Evolutionary conservation across 1,140 invertebrate species (phyloP), one percentile per base, ranked within the genome.

Genomic region (Archegozetes longisetosus): DNA sequence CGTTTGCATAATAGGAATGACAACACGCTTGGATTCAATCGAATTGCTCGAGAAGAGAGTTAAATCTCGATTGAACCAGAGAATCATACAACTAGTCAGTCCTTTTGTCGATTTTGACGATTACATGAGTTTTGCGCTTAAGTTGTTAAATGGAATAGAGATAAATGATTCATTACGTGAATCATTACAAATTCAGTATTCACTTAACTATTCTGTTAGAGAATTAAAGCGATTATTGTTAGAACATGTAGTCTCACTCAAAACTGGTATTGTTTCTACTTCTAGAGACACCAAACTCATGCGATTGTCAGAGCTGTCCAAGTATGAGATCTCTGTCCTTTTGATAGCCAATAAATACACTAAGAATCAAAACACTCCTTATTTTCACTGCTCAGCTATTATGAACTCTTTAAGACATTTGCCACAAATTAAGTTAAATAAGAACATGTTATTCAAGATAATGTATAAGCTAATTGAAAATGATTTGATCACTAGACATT

Each of bases 1-100:
- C 32, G 32, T 60, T n/a, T 60, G 51, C 23, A 23, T 60, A 9
- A 54, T 60, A 27, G 58, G 58, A 3, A 53, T 60, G 25, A 54
- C 58, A 1, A 49, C 58, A n/a, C 28, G 47, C 25, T 23, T 20
- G 23, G 58, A 60, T 48, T 60, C 50, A 25, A 53, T 53, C 24
- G 58, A 60, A 13, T 28, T 23, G 26, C 2, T 53, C 14, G 58
- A 60, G 24, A 60, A 60, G 22, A 14, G 58, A 46, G 58, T 60
- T 29, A 29, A 49, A 49, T 60, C 58, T 3, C 26, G 58, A 46
- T 47, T 60, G 27, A 46, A 46, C 40, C 26, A 54, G 14, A 4
- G n/a, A 17, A 49, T 49, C 4, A 53, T 60, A 6, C 9, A 40
- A 1, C 17, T 60, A 3, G 14, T 23, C 9, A 1, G 50, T 25